These are phyloP conservation scores for Cryptocephalus primarius DNA, from an alignment of 2,888 invertebrate genomes.

Conservation along the genomic window DNA sequence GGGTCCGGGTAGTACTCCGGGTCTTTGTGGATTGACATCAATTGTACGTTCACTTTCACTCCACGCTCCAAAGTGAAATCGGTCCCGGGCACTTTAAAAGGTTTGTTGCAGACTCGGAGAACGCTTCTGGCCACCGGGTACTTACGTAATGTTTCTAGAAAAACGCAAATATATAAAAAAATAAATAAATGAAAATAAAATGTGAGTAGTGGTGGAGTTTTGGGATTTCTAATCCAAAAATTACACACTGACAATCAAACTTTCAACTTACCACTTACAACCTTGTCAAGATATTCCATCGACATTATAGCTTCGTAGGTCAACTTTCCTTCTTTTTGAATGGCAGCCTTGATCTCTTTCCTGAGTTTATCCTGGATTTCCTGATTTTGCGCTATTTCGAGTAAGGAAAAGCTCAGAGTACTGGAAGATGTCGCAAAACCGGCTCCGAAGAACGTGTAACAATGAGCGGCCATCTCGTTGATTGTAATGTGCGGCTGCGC, in stretches of 20 bases:
- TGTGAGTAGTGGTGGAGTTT: no score
- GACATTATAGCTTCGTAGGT: constrained; percentile 35
- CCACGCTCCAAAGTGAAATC: constrained; percentile 12
- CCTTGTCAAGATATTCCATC: constrained; percentile 20
- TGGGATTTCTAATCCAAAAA: no score
- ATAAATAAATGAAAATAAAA: no score
- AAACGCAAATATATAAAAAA: background rate
- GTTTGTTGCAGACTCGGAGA: constrained; percentile 11
- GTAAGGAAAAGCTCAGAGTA: constrained; percentile 23
- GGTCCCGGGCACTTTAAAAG: constrained; percentile 12
- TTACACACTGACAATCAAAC: no score
- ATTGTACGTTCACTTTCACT: constrained; percentile 3
- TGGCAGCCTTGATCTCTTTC: constrained; percentile 32
- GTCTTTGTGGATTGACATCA: constrained; percentile 11
- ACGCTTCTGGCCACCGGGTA: constrained; percentile 11
- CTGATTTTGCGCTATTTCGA: constrained; percentile 32
- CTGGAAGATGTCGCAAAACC: constrained; percentile 34
- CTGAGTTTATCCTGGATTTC: constrained; percentile 33
- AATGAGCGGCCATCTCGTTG: constrained; percentile 42
- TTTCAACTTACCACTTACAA: background rate
- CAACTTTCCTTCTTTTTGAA: constrained; percentile 30
- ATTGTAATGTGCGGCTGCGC: constrained; percentile 20
- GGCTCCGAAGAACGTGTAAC: constrained; percentile 43
- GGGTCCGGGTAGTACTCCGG: constrained; percentile 40
- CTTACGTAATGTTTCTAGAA: constrained; percentile 16